Percentiles rank a stretch among this genome's conserved stretches.
These are phyloP conservation scores for Drosophila repletoides DNA, from an alignment of 1,140 invertebrate genomes.

Conservation along the genomic window DNA sequence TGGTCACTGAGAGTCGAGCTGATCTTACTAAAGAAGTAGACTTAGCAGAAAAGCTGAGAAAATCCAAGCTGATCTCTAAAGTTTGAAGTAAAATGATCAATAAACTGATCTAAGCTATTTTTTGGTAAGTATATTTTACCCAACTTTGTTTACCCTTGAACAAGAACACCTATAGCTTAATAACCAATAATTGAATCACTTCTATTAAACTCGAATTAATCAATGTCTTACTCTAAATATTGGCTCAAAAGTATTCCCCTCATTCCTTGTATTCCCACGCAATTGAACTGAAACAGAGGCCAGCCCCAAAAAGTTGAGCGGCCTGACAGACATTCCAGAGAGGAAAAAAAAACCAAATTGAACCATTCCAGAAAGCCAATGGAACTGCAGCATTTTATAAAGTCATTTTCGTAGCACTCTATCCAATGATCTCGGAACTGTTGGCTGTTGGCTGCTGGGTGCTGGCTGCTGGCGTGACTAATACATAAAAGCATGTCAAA, in stretches of 20 bases:
- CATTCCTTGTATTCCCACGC: not conserved
- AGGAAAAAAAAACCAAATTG: not conserved
- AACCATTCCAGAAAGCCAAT: not conserved
- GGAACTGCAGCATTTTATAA: not conserved
- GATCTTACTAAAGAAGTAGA: too few relatives aligned
- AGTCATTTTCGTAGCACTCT: constrained; percentile 3
- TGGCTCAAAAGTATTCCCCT: too few relatives aligned
- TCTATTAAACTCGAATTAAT: too few relatives aligned
- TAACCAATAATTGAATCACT: too few relatives aligned
- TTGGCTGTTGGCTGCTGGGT: not conserved
- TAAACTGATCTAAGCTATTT: not conserved
- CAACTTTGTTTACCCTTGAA: too few relatives aligned
- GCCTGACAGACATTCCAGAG: not conserved
- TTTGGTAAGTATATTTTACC: too few relatives aligned
- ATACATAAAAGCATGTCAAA: constrained; percentile 40
- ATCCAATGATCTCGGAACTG: constrained; percentile 10
- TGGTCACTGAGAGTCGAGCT: too few relatives aligned
- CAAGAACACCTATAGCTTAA: not conserved
- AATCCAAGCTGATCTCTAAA: too few relatives aligned
- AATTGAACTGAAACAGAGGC: not conserved
- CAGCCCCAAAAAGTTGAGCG: constrained; percentile 2
- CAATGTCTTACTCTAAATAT: not conserved
- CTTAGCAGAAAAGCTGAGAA: too few relatives aligned
- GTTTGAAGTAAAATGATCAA: not conserved
- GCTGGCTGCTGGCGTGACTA: constrained; percentile 30